Conservation (phyloP, 1,140 invertebrate species). For the Caenorhabditis remanei region DNA sequence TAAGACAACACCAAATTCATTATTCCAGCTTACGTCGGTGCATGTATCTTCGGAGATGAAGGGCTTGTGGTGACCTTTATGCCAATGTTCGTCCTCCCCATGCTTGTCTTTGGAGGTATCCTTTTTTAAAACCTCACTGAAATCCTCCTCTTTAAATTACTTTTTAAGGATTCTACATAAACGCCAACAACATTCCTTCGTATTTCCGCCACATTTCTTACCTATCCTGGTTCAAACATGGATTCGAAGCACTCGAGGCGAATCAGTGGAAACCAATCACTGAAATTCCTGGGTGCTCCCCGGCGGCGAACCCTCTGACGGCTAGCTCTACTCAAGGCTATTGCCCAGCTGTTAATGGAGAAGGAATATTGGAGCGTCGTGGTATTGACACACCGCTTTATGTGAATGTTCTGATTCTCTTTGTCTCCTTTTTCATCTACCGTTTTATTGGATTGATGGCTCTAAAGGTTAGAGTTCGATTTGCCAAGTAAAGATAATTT, state of each 20-base stretch:
- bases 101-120: slow-evolving; percentile 86
- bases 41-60: slow-evolving; percentile 85
- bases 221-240: slow-evolving; percentile 93
- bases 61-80: slow-evolving; percentile 90
- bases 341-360: slow-evolving; percentile 40
- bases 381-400: slow-evolving; percentile 30
- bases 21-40: slow-evolving; percentile 87
- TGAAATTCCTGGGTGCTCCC: slow-evolving; percentile 4
- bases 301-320: neutral
- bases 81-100: slow-evolving; percentile 90
- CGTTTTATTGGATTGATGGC: slow-evolving; percentile 48
- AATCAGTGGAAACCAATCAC: slow-evolving; percentile 86
- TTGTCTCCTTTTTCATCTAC: slow-evolving; percentile 33
- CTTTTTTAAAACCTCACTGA: too few species aligned
- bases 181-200: slow-evolving; percentile 86
- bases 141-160: neutral
- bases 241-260: slow-evolving; percentile 89
- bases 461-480: slow-evolving; percentile 23
- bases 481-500: slow-evolving; percentile 1
- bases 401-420: slow-evolving; percentile 51
- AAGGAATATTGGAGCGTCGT: slow-evolving; percentile 46
- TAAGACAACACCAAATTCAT: neutral
- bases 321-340: neutral
- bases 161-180: slow-evolving; percentile 87
- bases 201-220: slow-evolving; percentile 92